Evolutionary conservation across 2,797 vertebrate species (phyloP), one percentile per base, ranked within the genome.

Genomic region (Alca torda): DNA sequence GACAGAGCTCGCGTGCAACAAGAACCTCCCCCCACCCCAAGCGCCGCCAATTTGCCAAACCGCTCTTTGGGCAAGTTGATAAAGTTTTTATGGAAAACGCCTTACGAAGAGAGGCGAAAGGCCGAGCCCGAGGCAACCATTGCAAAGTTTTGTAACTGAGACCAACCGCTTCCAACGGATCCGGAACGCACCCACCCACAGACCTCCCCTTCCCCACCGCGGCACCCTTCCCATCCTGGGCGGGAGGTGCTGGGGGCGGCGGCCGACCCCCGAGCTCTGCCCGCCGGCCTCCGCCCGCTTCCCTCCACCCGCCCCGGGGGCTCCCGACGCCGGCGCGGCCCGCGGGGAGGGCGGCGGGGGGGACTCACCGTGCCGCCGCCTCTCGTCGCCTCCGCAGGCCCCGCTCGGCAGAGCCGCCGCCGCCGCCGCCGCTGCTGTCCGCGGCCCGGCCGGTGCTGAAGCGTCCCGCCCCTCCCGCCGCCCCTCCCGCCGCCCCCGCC

Each of bases 371-470:
- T 43, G 43, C 43, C 43, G 43, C 43, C 16, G 43, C 43, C 43
- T 16, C 43, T 43, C 46, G 46, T 20, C 46, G 46, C 37, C 57
- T 3, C 46, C 74, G 50, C 79, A 43, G 78, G 78, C 37, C 86
- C 51, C 86, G 37, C 41, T 43, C 41, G 41, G 30, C 37, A 9
- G 54, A 65, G 41, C 17, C 43, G 43, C 59, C 41, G 63, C 61
- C 23, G 63, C 61, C 23, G 93, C 74, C 68, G 13, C 60, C 15
- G 48, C 74, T 89, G 95, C 98, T 99, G 98, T 99, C 98, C 98
- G 97, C 94, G 95, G 96, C 96, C 96, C 97, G 97, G 93, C 97
- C 95, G 98, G 98, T 98, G 98, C 99, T 99, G 98, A 99, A 99
- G 93, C 94, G 68, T 84, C 75, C 86, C 51, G 91, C 68, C 89